phyloP scores from a whole-genome alignment of 2,113 vertebrate species.

The Heptranchias perlo region DNA sequence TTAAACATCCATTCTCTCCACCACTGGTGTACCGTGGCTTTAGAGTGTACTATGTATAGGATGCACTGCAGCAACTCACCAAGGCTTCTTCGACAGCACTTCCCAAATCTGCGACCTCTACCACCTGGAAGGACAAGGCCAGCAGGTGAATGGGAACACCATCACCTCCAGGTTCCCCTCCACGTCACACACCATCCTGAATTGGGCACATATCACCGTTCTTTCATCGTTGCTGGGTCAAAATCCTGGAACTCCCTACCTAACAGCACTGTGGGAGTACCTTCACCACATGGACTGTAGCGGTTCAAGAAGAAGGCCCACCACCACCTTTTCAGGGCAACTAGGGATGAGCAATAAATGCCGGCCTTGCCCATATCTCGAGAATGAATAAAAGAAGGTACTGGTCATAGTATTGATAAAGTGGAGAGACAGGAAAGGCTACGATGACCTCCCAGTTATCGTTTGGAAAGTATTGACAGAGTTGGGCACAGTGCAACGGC shows the following conservation, averaged over 20 bases:
- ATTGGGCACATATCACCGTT: background rate
- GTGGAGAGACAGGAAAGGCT: background rate
- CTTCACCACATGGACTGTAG: background rate
- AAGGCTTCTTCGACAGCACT: too few species aligned
- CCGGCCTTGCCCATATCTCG: background rate
- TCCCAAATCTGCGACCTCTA: too few species aligned
- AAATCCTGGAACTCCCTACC: background rate
- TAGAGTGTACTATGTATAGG: too few species aligned
- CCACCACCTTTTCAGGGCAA: background rate
- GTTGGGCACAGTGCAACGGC: background rate
- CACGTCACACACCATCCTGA: too few species aligned
- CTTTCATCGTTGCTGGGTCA: background rate
- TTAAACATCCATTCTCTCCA: too few species aligned
- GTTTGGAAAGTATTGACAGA: background rate
- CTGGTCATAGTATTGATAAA: background rate
- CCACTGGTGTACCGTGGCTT: too few species aligned
- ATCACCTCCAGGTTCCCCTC: too few species aligned
- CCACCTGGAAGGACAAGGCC: too few species aligned
- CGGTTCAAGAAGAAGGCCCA: background rate
- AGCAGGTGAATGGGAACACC: too few species aligned
- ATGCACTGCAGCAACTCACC: too few species aligned
- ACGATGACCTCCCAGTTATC: background rate
- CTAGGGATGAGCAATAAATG: too few species aligned
- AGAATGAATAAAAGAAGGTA: background rate
- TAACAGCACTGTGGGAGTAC: background rate